Percentiles rank a stretch among this genome's conserved stretches.
Conservation (phyloP, 2,113 vertebrate genomes). For the Equus quagga region DNA sequence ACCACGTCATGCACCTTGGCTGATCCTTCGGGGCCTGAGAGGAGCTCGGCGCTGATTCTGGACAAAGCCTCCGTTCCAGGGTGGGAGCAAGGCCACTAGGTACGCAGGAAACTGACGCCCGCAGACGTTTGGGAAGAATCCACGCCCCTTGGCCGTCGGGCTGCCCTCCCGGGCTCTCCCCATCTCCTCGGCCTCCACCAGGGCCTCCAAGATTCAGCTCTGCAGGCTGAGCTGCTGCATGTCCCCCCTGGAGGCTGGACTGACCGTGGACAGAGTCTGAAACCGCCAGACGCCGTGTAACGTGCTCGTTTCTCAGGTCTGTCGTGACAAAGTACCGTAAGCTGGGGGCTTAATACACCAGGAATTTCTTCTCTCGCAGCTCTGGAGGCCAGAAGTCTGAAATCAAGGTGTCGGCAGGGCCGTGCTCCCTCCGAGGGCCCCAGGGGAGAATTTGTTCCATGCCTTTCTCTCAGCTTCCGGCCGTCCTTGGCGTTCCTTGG, state of each 20-base stretch:
- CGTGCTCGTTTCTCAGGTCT: accelerated
- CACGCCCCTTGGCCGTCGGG: accelerated
- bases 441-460: accelerated
- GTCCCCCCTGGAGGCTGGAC: neutral
- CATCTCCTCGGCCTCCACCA: neutral
- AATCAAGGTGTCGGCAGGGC: neutral
- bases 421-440: neutral
- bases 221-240: neutral
- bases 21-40: accelerated
- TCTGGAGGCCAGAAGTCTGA: neutral
- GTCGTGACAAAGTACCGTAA: neutral
- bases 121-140: neutral
- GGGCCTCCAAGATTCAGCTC: neutral
- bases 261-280: neutral
- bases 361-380: accelerated
- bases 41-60: neutral
- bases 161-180: neutral
- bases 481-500: neutral
- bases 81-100: neutral
- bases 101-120: accelerated
- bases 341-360: neutral
- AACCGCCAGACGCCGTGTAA: accelerated
- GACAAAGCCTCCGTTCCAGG: neutral
- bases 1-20: accelerated
- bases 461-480: neutral